phyloP scores from a whole-genome alignment of 2,113 vertebrate species.

The Oriolus oriolus region DNA sequence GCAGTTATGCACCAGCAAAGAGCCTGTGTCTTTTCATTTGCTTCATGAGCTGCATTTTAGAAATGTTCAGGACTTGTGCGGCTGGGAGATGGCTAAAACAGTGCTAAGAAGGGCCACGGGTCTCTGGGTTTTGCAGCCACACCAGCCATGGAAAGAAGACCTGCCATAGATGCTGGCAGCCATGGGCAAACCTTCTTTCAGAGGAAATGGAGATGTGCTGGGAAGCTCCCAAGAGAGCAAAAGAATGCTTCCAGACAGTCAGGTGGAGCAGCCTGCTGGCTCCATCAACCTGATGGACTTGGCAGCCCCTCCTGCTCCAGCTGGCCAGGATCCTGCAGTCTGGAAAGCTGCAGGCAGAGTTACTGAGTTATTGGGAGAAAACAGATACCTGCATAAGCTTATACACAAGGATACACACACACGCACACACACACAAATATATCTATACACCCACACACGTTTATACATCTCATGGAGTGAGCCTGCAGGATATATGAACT shows the following conservation, averaged over 20 bases:
- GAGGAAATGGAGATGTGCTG: constrained; percentile 62
- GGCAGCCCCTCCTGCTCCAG: constrained; percentile 42
- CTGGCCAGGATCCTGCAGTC: constrained; percentile 60
- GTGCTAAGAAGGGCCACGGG: background rate
- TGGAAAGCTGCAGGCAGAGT: constrained; percentile 49
- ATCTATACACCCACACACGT: background rate
- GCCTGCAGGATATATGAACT: background rate
- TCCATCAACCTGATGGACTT: constrained; percentile 41
- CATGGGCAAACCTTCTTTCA: constrained; percentile 58
- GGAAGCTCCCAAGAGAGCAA: constrained; percentile 55
- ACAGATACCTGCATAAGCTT: constrained; percentile 46
- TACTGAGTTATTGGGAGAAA: constrained; percentile 42
- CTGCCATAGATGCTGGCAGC: constrained; percentile 27
- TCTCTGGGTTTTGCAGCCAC: constrained; percentile 1
- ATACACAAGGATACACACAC: background rate
- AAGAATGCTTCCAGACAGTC: constrained; percentile 73
- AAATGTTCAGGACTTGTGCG: background rate
- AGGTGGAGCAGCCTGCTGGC: constrained; percentile 66
- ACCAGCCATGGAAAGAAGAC: constrained; percentile 22
- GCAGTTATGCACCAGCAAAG: background rate
- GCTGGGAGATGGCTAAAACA: background rate
- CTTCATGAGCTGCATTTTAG: background rate
- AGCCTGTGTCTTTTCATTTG: background rate
- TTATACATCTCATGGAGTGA: background rate
- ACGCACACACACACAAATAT: fast-evolving